Evolutionary conservation across 2,888 invertebrate genomes (phyloP).

Genomic region (Himalopsyche japonica): DNA sequence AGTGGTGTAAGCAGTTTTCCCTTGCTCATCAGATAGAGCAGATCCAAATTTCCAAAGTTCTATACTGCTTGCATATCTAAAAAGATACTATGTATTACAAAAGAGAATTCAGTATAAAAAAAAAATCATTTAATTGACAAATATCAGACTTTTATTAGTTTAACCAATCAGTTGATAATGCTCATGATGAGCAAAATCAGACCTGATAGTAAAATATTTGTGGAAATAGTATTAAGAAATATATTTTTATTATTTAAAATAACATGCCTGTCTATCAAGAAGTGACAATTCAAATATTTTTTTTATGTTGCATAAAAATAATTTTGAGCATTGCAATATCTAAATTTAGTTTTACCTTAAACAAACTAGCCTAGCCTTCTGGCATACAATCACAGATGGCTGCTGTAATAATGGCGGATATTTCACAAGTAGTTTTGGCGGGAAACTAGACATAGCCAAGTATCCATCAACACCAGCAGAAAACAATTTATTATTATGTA

Average conservation of each 20-base stretch:
- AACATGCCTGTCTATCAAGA: too few species aligned
- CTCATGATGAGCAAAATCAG: too few species aligned
- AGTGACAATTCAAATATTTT: too few species aligned
- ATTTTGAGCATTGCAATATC: neutral
- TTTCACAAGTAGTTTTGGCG: slow-evolving; percentile 68
- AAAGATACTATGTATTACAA: neutral
- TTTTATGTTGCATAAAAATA: neutral
- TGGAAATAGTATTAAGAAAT: too few species aligned
- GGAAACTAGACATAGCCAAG: slow-evolving; percentile 71
- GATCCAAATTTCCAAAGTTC: slow-evolving; percentile 67
- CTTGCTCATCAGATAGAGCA: slow-evolving; percentile 44
- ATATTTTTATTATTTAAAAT: too few species aligned
- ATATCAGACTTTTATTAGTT: too few species aligned
- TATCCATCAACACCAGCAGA: slow-evolving; percentile 85
- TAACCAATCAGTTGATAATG: too few species aligned
- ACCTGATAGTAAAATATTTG: too few species aligned
- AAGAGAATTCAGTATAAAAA: neutral
- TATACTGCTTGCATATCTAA: slow-evolving; percentile 57
- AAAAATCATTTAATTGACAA: too few species aligned
- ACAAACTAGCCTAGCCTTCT: slow-evolving; percentile 60
- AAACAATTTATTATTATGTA: slow-evolving; percentile 67
- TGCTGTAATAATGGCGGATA: slow-evolving; percentile 72
- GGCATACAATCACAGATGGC: slow-evolving; percentile 61
- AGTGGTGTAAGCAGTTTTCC: slow-evolving; percentile 33
- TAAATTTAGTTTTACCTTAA: slow-evolving; percentile 52